phyloP scores from a whole-genome alignment of 1,140 invertebrate genomes.

The Plectus sambesii region DNA sequence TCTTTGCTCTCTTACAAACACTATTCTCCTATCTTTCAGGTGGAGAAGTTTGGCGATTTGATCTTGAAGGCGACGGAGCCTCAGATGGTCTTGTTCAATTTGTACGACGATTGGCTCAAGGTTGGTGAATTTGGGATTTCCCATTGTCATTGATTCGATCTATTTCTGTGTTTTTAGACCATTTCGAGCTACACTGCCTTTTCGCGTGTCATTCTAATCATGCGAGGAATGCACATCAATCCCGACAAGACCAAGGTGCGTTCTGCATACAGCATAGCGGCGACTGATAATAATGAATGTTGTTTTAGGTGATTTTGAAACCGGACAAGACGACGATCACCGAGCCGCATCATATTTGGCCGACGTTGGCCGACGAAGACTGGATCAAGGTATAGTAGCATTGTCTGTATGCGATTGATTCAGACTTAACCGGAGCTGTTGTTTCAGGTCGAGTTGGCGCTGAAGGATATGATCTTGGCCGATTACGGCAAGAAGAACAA shows the following conservation, averaged over 20 bases:
- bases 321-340: slow-evolving; percentile 98
- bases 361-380: slow-evolving; percentile 87
- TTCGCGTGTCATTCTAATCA: slow-evolving; percentile 86
- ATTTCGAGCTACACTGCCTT: slow-evolving; percentile 60
- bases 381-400: slow-evolving; percentile 99
- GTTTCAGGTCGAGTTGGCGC: slow-evolving; percentile 91
- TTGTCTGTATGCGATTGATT: slow-evolving; percentile 20
- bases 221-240: slow-evolving; percentile 93
- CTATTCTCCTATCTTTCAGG: slow-evolving; percentile 46
- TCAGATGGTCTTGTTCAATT: slow-evolving; percentile 98
- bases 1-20: neutral
- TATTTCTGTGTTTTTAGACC: slow-evolving; percentile 29
- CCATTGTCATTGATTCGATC: neutral
- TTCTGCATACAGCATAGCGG: neutral
- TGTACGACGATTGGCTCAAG: slow-evolving; percentile 99
- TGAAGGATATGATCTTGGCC: slow-evolving; percentile 94
- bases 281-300: neutral
- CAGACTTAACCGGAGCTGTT: too few species aligned
- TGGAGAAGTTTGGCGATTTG: slow-evolving; percentile 97
- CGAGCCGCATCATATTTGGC: slow-evolving; percentile 99
- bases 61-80: slow-evolving; percentile 98
- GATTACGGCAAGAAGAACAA: slow-evolving; percentile 99
- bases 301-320: slow-evolving; percentile 75
- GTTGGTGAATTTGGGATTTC: slow-evolving; percentile 35
- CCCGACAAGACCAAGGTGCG: slow-evolving; percentile 90